A percentile compares a stretch with the other conserved stretches of the same genome.
Conservation (phyloP, 1,140 invertebrate genomes). For the Brachionus plicatilis region DNA sequence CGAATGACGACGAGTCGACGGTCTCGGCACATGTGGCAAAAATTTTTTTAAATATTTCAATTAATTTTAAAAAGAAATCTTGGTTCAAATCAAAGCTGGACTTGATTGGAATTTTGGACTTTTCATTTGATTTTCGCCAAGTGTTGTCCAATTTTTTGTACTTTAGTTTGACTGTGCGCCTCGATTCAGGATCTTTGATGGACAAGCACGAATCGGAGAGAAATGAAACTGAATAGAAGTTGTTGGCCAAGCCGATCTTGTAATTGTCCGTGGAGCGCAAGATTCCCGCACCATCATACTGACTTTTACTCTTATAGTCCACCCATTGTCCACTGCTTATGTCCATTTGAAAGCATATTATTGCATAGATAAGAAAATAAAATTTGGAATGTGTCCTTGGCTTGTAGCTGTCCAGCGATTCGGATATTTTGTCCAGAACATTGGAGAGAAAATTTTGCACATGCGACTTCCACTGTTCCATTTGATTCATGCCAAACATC, state of each 20-base stretch:
- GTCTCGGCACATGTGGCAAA: not conserved
- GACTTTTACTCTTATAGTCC: not conserved
- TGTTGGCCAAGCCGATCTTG: not conserved
- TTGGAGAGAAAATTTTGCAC: not conserved
- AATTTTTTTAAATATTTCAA: conserved; percentile 26
- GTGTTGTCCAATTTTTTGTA: not conserved
- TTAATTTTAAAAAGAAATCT: not conserved
- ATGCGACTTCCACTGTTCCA: not conserved
- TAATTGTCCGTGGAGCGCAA: not conserved
- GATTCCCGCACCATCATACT: conserved; percentile 1
- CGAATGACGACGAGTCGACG: not conserved
- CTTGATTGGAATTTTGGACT: not conserved
- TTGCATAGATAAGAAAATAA: not conserved
- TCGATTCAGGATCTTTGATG: not conserved
- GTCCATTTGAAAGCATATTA: not conserved
- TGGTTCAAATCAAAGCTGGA: not conserved
- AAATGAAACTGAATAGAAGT: not conserved
- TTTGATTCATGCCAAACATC: conserved; percentile 1
- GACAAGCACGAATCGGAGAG: not conserved
- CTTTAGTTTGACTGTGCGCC: not conserved
- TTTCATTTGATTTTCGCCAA: conserved; percentile 21
- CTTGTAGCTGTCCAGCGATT: not conserved
- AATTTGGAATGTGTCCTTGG: not conserved
- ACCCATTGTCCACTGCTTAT: not conserved
- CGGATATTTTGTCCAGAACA: not conserved